Evolutionary conservation across 2,888 invertebrate genomes (phyloP), one percentile per base, ranked within the genome.

Genomic region (Nudaria mundana): DNA sequence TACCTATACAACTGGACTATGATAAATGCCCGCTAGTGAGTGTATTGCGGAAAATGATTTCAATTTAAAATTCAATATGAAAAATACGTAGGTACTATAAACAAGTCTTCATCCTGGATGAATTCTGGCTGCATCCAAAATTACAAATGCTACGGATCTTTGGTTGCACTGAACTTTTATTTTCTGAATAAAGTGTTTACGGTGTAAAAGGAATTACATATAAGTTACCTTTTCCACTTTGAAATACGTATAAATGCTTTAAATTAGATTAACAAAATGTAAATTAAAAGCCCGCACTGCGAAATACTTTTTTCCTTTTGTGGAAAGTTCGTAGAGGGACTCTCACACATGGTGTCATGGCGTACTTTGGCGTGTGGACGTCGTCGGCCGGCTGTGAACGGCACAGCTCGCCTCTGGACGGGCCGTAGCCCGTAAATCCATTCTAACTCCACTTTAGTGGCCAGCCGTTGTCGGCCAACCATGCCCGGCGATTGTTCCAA

Each of bases 241-340:
- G n/a, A n/a, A n/a, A n/a, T n/a, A n/a, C n/a, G n/a, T n/a, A n/a
- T n/a, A n/a, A n/a, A n/a, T n/a, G n/a, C n/a, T n/a, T n/a, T n/a
- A n/a, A n/a, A 75, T 74, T 69, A 68, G 54, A 66, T 60, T 52
- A 52, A 59, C 60, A 64, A 71, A 76, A 69, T 54, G 63, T 67
- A 70, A 76, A 76, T 78, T 80, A 76, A 77, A 76, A 76, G 75
- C 78, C 80, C 75, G 85, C 81, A 83, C 71, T 80, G 82, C 78
- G 82, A 81, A 80, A 83, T 81, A 81, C 65, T 82, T 84, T 78
- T 75, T 63, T 65, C 68, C 67, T 76, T 77, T 78, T 75, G 69
- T 63, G 57, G 63, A 57, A 56, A 32, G 56, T 57, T 51, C 52
- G 64, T 70, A 67, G 70, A 68, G 65, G 41, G 41, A 45, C 47